phyloP scores from a whole-genome alignment of 2,113 vertebrate species.

The Forbesichthys papilliferus region DNA sequence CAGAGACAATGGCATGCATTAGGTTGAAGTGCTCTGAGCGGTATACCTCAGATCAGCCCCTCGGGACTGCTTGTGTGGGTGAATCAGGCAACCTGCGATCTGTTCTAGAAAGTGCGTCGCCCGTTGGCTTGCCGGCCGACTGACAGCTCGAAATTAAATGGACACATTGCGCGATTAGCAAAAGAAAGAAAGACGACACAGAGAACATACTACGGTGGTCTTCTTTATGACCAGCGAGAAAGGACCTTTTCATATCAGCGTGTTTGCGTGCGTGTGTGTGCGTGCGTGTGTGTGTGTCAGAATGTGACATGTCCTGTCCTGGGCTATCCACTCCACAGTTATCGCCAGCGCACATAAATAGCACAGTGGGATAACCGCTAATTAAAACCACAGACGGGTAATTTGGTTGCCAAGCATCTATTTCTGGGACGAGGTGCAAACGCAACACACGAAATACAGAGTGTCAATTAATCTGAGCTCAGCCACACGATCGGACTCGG shows the following conservation, averaged over 20 bases:
- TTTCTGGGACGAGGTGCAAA: constrained; percentile 16
- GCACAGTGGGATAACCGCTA: constrained; percentile 57
- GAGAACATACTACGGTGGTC: no score
- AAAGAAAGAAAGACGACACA: no score
- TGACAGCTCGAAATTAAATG: no score
- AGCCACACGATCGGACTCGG: no score
- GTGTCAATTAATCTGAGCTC: neutral
- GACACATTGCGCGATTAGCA: no score
- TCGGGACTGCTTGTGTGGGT: neutral
- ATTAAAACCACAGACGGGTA: constrained; percentile 56
- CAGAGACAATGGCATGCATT: neutral
- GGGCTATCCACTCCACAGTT: constrained; percentile 13
- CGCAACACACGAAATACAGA: neutral
- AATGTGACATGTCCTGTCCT: constrained; percentile 55
- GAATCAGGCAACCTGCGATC: neutral
- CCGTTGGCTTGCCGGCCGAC: no score
- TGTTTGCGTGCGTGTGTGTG: neutral
- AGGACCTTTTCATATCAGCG: neutral
- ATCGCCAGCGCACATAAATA: constrained; percentile 37
- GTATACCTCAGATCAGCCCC: no score
- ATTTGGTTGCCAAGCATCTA: constrained; percentile 54
- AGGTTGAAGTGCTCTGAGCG: no score
- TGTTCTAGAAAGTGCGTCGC: neutral
- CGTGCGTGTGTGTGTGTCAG: constrained; percentile 21
- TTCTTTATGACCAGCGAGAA: neutral